These are phyloP conservation scores for Sialia sialis DNA, from an alignment of 2,113 vertebrate species.

Conservation along the genomic window DNA sequence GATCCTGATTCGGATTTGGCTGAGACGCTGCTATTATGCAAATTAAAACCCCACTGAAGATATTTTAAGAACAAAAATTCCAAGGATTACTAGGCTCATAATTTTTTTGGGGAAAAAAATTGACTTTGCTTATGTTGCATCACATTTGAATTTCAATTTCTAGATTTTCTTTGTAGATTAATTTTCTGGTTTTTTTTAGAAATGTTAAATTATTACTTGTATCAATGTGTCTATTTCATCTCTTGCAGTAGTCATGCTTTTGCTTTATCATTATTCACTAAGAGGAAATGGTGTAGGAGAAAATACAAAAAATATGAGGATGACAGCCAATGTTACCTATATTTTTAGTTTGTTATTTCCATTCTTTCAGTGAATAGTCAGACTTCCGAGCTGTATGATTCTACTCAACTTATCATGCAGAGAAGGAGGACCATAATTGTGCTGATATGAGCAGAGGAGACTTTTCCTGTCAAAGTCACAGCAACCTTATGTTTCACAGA, in stretches of 20 bases:
- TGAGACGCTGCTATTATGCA: background rate
- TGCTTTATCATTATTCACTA: background rate
- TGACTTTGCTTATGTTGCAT: background rate
- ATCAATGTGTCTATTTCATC: background rate
- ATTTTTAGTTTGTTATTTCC: background rate
- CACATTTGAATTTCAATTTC: background rate
- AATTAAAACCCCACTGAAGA: background rate
- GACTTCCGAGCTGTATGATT: background rate
- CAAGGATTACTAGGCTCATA: background rate
- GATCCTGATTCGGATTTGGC: background rate
- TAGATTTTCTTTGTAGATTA: background rate
- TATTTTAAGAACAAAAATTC: background rate
- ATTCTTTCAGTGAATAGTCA: background rate
- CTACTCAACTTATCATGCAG: background rate
- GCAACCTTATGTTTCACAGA: background rate
- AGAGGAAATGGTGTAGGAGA: background rate
- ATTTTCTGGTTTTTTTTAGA: background rate
- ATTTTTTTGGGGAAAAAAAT: background rate
- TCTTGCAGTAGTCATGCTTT: background rate
- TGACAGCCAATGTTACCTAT: background rate
- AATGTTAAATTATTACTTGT: background rate
- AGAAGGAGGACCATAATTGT: background rate
- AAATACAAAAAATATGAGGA: background rate
- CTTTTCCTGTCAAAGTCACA: background rate
- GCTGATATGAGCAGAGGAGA: background rate